These are phyloP conservation scores for Drosophila murphyi DNA, from an alignment of 1,140 invertebrate genomes.

Conservation along the genomic window DNA sequence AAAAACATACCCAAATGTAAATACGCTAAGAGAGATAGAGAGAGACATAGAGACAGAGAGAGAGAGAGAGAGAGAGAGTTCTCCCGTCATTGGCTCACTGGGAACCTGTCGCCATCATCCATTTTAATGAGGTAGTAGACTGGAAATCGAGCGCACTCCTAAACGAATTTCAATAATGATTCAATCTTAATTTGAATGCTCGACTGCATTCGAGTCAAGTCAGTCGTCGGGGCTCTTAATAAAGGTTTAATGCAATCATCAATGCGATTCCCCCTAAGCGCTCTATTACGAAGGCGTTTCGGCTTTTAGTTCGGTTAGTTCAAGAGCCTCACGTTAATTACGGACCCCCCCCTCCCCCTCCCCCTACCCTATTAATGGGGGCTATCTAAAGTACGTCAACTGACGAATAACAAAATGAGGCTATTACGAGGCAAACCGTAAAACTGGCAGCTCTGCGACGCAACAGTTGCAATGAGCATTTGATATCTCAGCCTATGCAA, in stretches of 20 bases:
- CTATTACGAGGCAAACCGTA: too few relatives aligned
- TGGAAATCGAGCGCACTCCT: conserved; percentile 13
- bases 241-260: conserved; percentile 68
- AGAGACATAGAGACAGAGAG: conserved; percentile 18
- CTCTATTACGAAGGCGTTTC: conserved; percentile 68
- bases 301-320: conserved; percentile 28
- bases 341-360: background rate
- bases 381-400: background rate
- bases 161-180: conserved; percentile 78
- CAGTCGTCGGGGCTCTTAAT: conserved; percentile 55
- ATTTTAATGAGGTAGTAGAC: conserved; percentile 63
- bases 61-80: conserved; percentile 17
- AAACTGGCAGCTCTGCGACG: too few relatives aligned
- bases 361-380: background rate
- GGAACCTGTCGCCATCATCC: conserved; percentile 48
- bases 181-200: conserved; percentile 78
- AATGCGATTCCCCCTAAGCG: conserved; percentile 61
- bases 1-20: conserved; percentile 3
- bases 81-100: conserved; percentile 8
- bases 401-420: too few relatives aligned
- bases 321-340: conserved; percentile 51
- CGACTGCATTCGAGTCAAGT: conserved; percentile 36
- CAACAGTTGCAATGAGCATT: too few relatives aligned
- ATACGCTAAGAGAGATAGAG: conserved; percentile 2
- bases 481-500: too few relatives aligned